phyloP scores from a whole-genome alignment of 2,888 invertebrate genomes.

The Copidosoma aretas region DNA sequence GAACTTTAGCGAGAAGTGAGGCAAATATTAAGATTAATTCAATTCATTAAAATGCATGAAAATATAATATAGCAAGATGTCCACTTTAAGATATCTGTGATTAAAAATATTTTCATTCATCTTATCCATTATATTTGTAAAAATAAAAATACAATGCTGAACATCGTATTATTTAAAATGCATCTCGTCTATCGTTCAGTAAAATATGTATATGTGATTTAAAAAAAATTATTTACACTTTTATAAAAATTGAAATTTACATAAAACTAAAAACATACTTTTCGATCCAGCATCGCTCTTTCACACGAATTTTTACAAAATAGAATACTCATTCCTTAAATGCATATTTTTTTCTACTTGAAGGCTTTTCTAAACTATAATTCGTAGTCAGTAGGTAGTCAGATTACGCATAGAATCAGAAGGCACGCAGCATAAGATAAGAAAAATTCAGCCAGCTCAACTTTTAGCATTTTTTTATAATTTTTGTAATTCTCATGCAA shows the following conservation, averaged over 20 bases:
- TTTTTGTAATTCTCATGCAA: background rate
- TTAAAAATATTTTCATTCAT: background rate
- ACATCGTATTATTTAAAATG: background rate
- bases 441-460: constrained; percentile 24
- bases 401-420: constrained; percentile 22
- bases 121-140: background rate
- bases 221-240: background rate
- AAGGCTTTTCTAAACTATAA: constrained; percentile 1
- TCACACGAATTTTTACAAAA: background rate
- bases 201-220: background rate
- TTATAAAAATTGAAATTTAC: background rate
- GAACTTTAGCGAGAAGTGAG: constrained; percentile 21
- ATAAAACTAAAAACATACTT: background rate
- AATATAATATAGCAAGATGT: background rate
- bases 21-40: background rate
- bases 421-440: constrained; percentile 27
- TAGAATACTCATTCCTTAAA: background rate
- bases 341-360: background rate
- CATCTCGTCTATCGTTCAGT: background rate
- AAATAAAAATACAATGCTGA: background rate
- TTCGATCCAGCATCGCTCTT: no score
- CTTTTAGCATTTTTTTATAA: constrained; percentile 20
- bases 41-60: background rate
- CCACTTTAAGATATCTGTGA: background rate
- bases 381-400: constrained; percentile 8